Conservation (phyloP, 2,888 invertebrate species). For the Erebia epiphron region DNA sequence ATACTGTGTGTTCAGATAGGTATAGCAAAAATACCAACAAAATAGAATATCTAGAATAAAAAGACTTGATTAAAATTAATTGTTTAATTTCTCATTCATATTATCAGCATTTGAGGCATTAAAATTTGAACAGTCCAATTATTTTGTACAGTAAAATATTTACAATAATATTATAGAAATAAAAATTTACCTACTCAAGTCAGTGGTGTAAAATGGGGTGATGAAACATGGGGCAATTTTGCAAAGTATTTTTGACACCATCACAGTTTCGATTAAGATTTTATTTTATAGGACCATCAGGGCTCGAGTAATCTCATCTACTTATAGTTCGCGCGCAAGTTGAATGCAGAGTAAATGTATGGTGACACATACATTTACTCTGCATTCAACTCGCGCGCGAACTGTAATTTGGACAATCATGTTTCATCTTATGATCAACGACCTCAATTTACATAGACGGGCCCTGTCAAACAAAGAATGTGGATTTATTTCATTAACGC, state of each 20-base stretch:
- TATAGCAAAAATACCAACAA: neutral
- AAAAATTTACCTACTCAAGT: conserved; percentile 13
- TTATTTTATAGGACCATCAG: neutral
- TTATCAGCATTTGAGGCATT: conserved; percentile 36
- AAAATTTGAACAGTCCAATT: conserved; percentile 29
- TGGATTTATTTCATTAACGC: no score
- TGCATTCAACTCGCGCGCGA: no score
- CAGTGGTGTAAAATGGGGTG: conserved; percentile 7
- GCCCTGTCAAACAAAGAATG: no score
- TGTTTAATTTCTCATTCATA: conserved; percentile 27
- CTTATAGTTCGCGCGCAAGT: no score
- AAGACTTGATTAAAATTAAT: conserved; percentile 32
- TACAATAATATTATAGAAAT: conserved; percentile 21
- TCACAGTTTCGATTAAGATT: neutral
- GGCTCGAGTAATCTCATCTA: neutral
- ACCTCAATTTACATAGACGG: no score
- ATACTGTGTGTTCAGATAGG: neutral
- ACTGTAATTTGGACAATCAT: neutral
- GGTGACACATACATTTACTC: no score
- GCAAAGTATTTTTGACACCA: neutral
- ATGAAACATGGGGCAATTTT: neutral
- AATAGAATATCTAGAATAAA: conserved; percentile 27
- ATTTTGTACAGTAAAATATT: conserved; percentile 33
- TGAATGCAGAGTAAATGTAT: no score
- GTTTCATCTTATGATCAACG: no score